Conservation (phyloP, 2,797 vertebrate species). For the Sebastes elongatus region DNA sequence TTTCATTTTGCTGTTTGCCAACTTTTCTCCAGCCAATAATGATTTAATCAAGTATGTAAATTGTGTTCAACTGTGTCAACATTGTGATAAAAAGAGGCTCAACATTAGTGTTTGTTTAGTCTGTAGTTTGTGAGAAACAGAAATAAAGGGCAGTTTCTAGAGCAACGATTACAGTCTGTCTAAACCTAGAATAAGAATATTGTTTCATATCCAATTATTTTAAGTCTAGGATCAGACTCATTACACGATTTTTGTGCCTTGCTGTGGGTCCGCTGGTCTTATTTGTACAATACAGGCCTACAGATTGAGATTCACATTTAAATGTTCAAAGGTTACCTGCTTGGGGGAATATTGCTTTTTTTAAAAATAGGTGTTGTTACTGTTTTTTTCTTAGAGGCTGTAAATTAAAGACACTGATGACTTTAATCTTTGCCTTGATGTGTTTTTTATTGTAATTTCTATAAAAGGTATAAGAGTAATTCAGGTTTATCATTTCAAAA, state of each 20-base stretch:
- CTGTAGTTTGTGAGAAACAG: conserved; percentile 27
- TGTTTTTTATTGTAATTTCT: conserved; percentile 21
- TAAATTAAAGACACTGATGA: conserved; percentile 78
- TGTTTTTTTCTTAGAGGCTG: conserved; percentile 56
- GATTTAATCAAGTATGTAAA: conserved; percentile 17
- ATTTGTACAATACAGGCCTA: conserved; percentile 50
- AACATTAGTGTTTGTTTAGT: background rate
- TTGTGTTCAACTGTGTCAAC: conserved; percentile 24
- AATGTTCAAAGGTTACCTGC: conserved; percentile 44
- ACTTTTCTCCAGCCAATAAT: conserved; percentile 15
- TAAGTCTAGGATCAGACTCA: background rate
- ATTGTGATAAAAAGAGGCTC: background rate
- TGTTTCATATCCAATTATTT: background rate
- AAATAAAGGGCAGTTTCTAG: background rate
- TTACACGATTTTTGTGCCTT: conserved; percentile 47
- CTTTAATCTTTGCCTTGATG: conserved; percentile 16
- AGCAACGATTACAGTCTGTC: background rate
- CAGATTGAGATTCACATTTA: conserved; percentile 37
- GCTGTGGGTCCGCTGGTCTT: conserved; percentile 60
- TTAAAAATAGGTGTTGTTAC: conserved; percentile 54
- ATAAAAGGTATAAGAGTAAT: background rate
- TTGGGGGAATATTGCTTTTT: conserved; percentile 47
- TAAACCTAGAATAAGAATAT: background rate
- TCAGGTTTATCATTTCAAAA: background rate
- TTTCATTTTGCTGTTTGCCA: conserved; percentile 33